Percentiles rank a stretch among this genome's conserved stretches.
Conservation (phyloP, 2,888 invertebrate species). For the Antheraea assamensis region DNA sequence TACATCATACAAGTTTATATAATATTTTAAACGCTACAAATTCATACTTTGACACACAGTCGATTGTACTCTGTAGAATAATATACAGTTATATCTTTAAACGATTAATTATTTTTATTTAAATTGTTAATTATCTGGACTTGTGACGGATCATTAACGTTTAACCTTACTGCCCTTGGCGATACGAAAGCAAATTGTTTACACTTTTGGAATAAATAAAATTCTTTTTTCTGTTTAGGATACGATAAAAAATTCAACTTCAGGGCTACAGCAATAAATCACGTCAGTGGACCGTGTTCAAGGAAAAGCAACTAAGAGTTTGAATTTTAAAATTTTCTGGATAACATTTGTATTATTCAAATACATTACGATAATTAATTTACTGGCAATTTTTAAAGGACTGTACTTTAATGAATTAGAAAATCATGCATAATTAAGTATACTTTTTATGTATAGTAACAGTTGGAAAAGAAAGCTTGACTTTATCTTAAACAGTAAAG, state of each 20-base stretch:
- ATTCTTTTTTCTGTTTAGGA: not conserved
- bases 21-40: too few relatives aligned
- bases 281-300: conserved; percentile 12
- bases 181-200: not conserved
- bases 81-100: not conserved
- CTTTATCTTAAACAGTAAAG: not conserved
- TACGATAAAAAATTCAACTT: not conserved
- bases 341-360: not conserved
- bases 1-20: too few relatives aligned
- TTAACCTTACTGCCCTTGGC: not conserved
- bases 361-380: not conserved
- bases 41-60: too few relatives aligned
- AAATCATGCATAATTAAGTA: not conserved
- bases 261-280: conserved; percentile 21
- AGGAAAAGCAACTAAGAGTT: not conserved
- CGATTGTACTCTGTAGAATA: not conserved
- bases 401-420: not conserved
- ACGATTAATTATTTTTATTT: not conserved
- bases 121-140: conserved; percentile 14
- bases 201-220: not conserved
- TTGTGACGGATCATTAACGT: conserved; percentile 4
- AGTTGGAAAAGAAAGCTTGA: not conserved
- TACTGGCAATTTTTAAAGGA: too few relatives aligned
- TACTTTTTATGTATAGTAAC: not conserved
- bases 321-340: not conserved